phyloP scores from a whole-genome alignment of 2,888 invertebrate species.

The Drosophila kuntzei region DNA sequence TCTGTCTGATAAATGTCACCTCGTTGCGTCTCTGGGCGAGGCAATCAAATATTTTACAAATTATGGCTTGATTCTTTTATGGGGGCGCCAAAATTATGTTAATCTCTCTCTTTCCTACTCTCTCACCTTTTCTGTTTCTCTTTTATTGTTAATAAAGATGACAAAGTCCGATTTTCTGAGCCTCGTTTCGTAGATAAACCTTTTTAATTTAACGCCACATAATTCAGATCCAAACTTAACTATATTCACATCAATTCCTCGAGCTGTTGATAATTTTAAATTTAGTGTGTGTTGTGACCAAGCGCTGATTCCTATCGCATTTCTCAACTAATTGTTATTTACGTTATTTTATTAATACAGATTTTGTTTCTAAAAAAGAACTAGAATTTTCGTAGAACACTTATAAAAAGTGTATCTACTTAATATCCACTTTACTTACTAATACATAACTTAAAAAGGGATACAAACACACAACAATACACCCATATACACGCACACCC shows the following conservation, averaged over 20 bases:
- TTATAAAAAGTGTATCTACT: conserved; percentile 32
- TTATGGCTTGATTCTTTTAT: conserved; percentile 54
- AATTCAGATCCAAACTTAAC: conserved; percentile 16
- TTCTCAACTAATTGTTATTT: conserved; percentile 39
- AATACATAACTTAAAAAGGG: conserved; percentile 39
- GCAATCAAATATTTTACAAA: conserved; percentile 72
- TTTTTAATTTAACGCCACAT: conserved; percentile 66
- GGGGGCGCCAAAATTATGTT: conserved; percentile 70
- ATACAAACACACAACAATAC: conserved; percentile 18
- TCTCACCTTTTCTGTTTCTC: background rate
- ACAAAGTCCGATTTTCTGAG: conserved; percentile 38
- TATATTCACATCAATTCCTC: conserved; percentile 5
- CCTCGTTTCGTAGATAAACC: conserved; percentile 33
- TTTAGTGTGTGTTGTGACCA: conserved; percentile 34
- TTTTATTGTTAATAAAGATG: conserved; percentile 48
- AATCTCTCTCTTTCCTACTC: conserved; percentile 25
- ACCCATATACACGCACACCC: conserved; percentile 12
- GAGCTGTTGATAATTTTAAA: conserved; percentile 15
- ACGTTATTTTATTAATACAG: conserved; percentile 21
- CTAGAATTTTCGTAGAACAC: background rate
- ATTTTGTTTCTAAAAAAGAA: conserved; percentile 10
- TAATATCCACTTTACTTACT: conserved; percentile 42
- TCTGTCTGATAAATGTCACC: conserved; percentile 67
- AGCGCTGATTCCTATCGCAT: conserved; percentile 20
- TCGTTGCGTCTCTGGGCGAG: conserved; percentile 57